Evolutionary conservation across 2,888 invertebrate species (phyloP).

Genomic region (Formica aserva): DNA sequence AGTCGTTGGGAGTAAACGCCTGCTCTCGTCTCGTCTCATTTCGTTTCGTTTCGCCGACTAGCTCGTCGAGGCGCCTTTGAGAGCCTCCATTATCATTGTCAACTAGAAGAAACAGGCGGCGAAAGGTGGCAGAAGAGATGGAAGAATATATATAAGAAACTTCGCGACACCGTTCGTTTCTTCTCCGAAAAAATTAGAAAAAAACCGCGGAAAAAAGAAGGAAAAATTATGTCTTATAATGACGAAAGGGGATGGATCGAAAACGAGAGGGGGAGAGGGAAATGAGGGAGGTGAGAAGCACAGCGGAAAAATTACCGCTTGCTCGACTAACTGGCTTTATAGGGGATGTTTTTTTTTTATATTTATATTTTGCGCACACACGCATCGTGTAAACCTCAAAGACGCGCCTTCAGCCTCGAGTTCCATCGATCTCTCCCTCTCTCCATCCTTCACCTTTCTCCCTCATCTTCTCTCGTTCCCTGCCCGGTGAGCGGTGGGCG

Average conservation of each 20-base stretch:
- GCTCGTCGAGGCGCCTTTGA: constrained; percentile 78
- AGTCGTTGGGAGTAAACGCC: constrained; percentile 71
- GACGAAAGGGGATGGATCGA: constrained; percentile 42
- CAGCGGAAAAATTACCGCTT: constrained; percentile 67
- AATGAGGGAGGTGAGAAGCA: background rate
- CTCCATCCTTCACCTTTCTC: background rate
- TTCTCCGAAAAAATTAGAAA: constrained; percentile 60
- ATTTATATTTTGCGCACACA: constrained; percentile 60
- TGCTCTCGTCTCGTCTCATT: constrained; percentile 73
- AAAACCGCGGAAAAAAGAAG: constrained; percentile 64
- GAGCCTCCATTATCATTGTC: constrained; percentile 82
- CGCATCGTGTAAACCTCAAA: constrained; percentile 63
- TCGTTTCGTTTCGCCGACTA: constrained; percentile 74
- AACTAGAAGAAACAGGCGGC: constrained; percentile 77
- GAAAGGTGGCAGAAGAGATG: constrained; percentile 56
- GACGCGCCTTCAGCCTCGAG: constrained; percentile 67
- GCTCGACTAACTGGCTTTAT: constrained; percentile 76
- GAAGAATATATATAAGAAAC: constrained; percentile 57
- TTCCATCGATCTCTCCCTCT: constrained; percentile 66
- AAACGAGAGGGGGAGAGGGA: background rate
- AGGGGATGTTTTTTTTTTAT: constrained; percentile 42
- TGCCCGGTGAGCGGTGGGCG: constrained; percentile 65
- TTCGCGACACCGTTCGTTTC: constrained; percentile 76
- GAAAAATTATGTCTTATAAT: constrained; percentile 27
- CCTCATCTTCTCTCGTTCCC: constrained; percentile 50